Conservation (phyloP, 2,888 invertebrate genomes). For the Lordiphosa andalusiaca region DNA sequence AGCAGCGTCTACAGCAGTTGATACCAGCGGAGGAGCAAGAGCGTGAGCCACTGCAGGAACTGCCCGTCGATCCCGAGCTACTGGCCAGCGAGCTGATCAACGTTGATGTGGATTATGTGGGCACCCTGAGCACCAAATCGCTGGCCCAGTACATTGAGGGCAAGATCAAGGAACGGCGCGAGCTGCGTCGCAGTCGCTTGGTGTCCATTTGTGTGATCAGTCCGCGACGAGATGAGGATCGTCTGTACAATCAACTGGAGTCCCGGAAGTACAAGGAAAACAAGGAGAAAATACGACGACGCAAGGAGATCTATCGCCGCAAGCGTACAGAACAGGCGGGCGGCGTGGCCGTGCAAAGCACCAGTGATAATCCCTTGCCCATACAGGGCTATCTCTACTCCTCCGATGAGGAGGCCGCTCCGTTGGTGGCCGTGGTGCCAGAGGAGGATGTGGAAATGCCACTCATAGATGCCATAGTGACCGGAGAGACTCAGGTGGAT, state of each 20-base stretch:
- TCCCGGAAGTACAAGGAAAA: slow-evolving; percentile 89
- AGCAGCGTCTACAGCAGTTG: slow-evolving; percentile 76
- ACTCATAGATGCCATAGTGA: slow-evolving; percentile 66
- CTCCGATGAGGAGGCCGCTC: slow-evolving; percentile 67
- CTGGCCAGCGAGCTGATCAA: slow-evolving; percentile 21
- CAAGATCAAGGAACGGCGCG: slow-evolving; percentile 82
- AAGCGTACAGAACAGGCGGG: slow-evolving; percentile 36
- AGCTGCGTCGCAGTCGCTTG: slow-evolving; percentile 81
- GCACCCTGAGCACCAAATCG: slow-evolving; percentile 62
- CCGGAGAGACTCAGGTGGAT: slow-evolving; percentile 54
- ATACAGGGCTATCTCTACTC: slow-evolving; percentile 62
- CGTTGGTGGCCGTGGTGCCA: neutral
- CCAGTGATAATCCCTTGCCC: slow-evolving; percentile 25
- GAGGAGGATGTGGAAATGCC: slow-evolving; percentile 2
- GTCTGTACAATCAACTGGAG: slow-evolving; percentile 85
- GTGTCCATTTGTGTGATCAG: slow-evolving; percentile 85
- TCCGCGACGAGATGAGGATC: slow-evolving; percentile 90
- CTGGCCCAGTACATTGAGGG: slow-evolving; percentile 76
- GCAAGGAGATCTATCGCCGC: slow-evolving; percentile 75
- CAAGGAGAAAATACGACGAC: slow-evolving; percentile 87
- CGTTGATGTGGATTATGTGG: slow-evolving; percentile 40
- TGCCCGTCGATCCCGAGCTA: slow-evolving; percentile 26
- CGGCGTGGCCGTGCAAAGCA: neutral
- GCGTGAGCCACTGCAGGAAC: slow-evolving; percentile 29
- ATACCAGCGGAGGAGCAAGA: slow-evolving; percentile 31